Evolutionary conservation across 2,113 vertebrate species (phyloP).

Genomic region (Perca flavescens): DNA sequence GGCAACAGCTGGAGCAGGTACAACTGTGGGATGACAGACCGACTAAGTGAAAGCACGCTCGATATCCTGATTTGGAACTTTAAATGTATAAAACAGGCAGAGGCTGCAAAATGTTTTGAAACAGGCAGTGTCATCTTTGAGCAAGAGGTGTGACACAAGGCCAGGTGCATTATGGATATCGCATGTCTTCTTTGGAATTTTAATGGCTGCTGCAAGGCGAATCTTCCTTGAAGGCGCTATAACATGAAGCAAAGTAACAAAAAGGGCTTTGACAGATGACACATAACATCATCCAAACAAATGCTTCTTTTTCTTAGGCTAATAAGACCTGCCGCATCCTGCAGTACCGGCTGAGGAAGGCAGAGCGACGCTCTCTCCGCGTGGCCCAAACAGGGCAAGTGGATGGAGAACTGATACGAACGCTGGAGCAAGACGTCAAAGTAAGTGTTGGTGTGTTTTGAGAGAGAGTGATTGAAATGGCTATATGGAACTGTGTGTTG

Average conservation of each 20-base stretch:
- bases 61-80: background rate
- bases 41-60: background rate
- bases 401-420: slow-evolving; percentile 93
- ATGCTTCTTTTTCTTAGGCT: slow-evolving; percentile 73
- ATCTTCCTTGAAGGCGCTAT: background rate
- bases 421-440: slow-evolving; percentile 97
- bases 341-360: slow-evolving; percentile 96
- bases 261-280: background rate
- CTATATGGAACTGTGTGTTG: background rate
- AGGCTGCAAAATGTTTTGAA: slow-evolving; percentile 3
- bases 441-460: slow-evolving; percentile 75
- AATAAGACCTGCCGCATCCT: slow-evolving; percentile 98
- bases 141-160: background rate
- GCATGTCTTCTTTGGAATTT: background rate
- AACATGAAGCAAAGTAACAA: background rate
- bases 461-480: background rate
- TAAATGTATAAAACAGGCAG: background rate
- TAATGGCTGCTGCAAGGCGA: background rate
- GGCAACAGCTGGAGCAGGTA: slow-evolving; percentile 95
- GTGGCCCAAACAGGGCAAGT: slow-evolving; percentile 97
- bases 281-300: background rate
- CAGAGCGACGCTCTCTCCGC: slow-evolving; percentile 94
- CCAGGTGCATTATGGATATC: background rate
- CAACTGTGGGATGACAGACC: background rate
- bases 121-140: background rate